Evolutionary conservation across 2,797 vertebrate species (phyloP).

Genomic region (Pteropus rufus): DNA sequence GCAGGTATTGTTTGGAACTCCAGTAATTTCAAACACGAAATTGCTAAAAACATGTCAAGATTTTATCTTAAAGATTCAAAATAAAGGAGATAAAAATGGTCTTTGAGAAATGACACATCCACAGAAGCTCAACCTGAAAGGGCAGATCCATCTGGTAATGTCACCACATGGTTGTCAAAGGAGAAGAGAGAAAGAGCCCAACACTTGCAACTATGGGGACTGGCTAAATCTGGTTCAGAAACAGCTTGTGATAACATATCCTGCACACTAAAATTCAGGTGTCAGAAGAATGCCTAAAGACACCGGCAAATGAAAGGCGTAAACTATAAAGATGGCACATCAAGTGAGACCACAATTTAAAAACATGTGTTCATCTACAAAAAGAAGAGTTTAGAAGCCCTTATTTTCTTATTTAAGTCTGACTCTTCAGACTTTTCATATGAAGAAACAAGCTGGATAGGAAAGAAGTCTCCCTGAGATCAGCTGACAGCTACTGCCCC

Average conservation of each 20-base stretch:
- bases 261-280: background rate
- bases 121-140: background rate
- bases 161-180: background rate
- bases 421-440: background rate
- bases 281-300: background rate
- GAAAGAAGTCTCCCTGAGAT: background rate
- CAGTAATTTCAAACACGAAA: background rate
- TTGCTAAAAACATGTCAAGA: background rate
- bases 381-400: background rate
- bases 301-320: background rate
- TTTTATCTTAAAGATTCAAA: background rate
- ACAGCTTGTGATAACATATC: background rate
- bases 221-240: background rate
- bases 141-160: background rate
- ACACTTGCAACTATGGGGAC: fast-evolving
- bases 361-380: too few relatives aligned
- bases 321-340: background rate
- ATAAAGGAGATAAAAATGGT: background rate
- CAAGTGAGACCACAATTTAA: background rate
- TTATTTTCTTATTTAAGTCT: background rate
- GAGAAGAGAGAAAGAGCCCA: background rate
- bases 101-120: background rate
- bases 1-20: background rate
- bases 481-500: background rate
- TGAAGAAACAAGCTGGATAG: background rate